Percentiles rank a stretch among this genome's conserved stretches.
These are phyloP conservation scores for Ceratosolen fusciceps DNA, from an alignment of 1,140 invertebrate genomes.

Conservation along the genomic window DNA sequence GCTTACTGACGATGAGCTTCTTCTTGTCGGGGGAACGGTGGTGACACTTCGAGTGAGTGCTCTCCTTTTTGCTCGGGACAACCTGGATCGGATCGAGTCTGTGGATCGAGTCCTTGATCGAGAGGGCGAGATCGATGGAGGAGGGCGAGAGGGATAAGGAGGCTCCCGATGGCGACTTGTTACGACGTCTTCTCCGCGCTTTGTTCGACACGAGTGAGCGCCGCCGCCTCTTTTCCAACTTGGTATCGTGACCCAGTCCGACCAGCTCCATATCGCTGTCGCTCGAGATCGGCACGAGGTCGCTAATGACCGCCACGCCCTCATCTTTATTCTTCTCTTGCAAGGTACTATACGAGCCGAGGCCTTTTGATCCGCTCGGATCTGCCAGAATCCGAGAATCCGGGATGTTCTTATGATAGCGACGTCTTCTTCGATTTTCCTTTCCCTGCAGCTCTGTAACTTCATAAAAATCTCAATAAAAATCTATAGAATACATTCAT, in stretches of 20 bases:
- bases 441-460: constrained; percentile 66
- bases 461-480: no score
- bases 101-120: constrained; percentile 34
- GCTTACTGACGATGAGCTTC: neutral
- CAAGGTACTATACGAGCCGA: constrained; percentile 50
- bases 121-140: neutral
- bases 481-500: no score
- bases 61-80: constrained; percentile 11
- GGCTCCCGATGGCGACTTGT: constrained; percentile 24
- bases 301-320: constrained; percentile 26
- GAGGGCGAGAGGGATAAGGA: constrained; percentile 22
- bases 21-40: constrained; percentile 14
- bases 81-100: neutral
- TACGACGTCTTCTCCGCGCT: constrained; percentile 24
- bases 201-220: neutral
- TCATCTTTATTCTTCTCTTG: constrained; percentile 62
- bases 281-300: constrained; percentile 67
- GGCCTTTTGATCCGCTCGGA: neutral
- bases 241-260: constrained; percentile 58
- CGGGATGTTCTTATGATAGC: constrained; percentile 56
- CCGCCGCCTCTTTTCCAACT: constrained; percentile 56
- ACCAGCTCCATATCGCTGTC: constrained; percentile 68
- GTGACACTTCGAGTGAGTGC: neutral
- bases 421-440: constrained; percentile 61
- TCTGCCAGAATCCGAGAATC: constrained; percentile 11